Base-by-base conservation (phyloP, 2,797 vertebrate species). In the Novumbra hubbsi region DNA sequence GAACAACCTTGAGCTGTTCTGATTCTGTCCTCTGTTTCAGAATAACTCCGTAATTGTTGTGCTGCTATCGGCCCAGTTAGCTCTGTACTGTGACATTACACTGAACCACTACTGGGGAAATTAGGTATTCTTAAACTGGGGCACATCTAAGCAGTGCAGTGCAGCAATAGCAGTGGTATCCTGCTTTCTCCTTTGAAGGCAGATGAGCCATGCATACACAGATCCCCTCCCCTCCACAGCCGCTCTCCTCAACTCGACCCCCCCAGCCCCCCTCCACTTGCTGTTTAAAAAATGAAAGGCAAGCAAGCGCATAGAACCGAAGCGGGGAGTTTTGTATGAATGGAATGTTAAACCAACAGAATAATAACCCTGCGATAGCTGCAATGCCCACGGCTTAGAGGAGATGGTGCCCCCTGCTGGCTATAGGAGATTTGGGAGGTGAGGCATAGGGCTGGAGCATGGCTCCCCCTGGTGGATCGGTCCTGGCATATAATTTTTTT, bases 331-430 rank as follows among this genome's bases (percentile, higher is more conserved):
- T 73, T 74, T 75, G 67, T 68, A 77, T 78, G 70, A 78, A 70
- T 76, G 68, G 70, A 73, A 70, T 72, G 73, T 78, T 74, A 73
- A 84, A 84, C 57, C 73, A 72, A 24, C 32, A 34, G 76, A 77
- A 76, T 73, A 77, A 70, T 76, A 27, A 30, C 24, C 41, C 57
- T 60, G 49, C 64, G 41, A 74, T 49, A 32, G 38, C 64, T n/a
- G 60, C 21, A 12, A 63, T 28, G 16, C 48, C 57, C 3, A 60
- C 2, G n/a, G 6, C 68, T 48, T 1, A n/a, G 9, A 1, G 73
- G 52, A 30, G 19, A 24, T 4, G 27, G 65, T 49, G 68, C 74
- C 79, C 75, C 73, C 77, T 80, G 57, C 75, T 73, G 84, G 49
- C 60, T 64, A 57, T 73, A 27, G 45, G 32, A 21, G 27, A 19